phyloP scores from a whole-genome alignment of 53 echinoderm and acorn worm species.

The Echinarachnius parma region DNA sequence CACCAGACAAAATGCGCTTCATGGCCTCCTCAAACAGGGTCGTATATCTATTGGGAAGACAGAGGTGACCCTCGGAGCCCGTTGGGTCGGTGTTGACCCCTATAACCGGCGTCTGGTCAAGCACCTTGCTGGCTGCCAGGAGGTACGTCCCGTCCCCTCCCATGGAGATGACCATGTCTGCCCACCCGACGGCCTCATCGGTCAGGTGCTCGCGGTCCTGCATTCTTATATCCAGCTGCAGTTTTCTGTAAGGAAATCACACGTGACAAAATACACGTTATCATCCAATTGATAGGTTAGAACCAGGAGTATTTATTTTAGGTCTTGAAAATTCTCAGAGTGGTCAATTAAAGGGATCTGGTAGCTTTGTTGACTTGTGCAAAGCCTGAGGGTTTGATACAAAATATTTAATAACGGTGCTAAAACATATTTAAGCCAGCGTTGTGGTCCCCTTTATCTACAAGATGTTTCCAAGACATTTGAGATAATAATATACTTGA shows the following conservation, averaged over 20 bases:
- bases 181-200: slow-evolving; percentile 63
- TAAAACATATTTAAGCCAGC: no score
- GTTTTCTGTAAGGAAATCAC: no score
- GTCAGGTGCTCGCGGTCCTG: slow-evolving; percentile 54
- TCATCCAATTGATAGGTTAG: neutral
- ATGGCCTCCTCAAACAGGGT: slow-evolving; percentile 59
- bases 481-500: no score
- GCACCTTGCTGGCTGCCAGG: slow-evolving; percentile 74
- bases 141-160: slow-evolving; percentile 98
- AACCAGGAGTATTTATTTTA: neutral
- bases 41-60: slow-evolving; percentile 72
- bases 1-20: slow-evolving; percentile 60
- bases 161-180: slow-evolving; percentile 74
- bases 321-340: no score
- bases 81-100: slow-evolving; percentile 88
- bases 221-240: slow-evolving; percentile 43
- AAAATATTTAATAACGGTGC: no score
- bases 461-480: no score
- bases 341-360: no score
- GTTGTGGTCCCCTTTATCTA: no score
- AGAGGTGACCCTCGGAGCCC: slow-evolving; percentile 83
- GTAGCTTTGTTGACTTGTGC: no score
- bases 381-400: no score
- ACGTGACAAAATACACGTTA: no score
- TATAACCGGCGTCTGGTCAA: slow-evolving; percentile 78